Percentiles rank a stretch among this genome's conserved stretches.
These are phyloP conservation scores for Ochropacha duplaris DNA, from an alignment of 2,888 invertebrate genomes.

Conservation along the genomic window DNA sequence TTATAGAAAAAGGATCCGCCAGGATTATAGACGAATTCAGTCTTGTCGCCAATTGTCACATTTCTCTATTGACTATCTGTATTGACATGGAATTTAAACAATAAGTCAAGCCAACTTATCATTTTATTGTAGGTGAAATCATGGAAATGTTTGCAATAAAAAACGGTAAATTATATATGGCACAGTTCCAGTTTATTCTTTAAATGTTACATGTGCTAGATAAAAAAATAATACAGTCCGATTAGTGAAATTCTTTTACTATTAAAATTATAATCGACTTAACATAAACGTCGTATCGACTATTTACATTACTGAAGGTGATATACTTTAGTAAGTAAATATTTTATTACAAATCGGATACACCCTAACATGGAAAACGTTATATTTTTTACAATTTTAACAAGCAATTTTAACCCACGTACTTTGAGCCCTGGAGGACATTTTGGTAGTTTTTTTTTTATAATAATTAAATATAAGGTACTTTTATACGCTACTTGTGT, in stretches of 20 bases:
- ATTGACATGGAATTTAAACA: too few relatives aligned
- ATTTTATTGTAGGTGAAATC: background rate
- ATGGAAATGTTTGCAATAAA: constrained; percentile 27
- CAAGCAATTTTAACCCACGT: constrained; percentile 65
- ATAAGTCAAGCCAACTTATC: too few relatives aligned
- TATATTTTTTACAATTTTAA: constrained; percentile 68
- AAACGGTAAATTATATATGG: constrained; percentile 59
- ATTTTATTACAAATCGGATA: constrained; percentile 46
- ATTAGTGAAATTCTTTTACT: constrained; percentile 73
- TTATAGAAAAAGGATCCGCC: too few relatives aligned
- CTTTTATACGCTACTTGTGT: constrained; percentile 55
- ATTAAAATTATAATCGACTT: constrained; percentile 33
- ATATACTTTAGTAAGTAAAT: constrained; percentile 40
- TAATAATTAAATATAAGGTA: constrained; percentile 39
- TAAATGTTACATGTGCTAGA: constrained; percentile 79
- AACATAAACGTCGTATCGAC: constrained; percentile 11
- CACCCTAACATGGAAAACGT: constrained; percentile 68
- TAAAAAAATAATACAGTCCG: constrained; percentile 82
- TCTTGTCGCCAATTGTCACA: too few relatives aligned
- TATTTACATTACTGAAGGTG: constrained; percentile 28
- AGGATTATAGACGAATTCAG: too few relatives aligned
- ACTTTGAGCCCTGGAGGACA: constrained; percentile 48
- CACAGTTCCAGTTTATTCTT: constrained; percentile 82
- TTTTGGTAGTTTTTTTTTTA: constrained; percentile 43
- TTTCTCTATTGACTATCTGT: too few relatives aligned